Conservation (phyloP, 2,888 invertebrate genomes). For the Pterobdella sp. region DNA sequence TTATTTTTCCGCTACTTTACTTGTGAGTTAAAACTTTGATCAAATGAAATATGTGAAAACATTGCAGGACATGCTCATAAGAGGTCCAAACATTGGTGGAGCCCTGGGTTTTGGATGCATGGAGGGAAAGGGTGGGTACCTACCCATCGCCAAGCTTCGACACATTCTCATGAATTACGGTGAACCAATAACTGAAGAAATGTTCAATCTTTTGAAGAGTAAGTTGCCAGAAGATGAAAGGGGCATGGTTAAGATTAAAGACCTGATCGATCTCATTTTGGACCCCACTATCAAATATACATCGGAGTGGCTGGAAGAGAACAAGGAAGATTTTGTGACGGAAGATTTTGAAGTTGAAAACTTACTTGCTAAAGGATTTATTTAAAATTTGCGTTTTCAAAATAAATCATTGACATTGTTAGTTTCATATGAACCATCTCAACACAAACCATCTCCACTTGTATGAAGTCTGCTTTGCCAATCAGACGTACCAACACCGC, state of each 20-base stretch:
- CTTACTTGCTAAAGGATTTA: too few relatives aligned
- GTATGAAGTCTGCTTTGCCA: slow-evolving; percentile 21
- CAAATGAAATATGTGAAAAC: too few relatives aligned
- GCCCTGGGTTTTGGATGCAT: slow-evolving; percentile 21
- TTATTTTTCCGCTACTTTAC: too few relatives aligned
- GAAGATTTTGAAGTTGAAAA: too few relatives aligned
- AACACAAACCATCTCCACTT: slow-evolving; percentile 24
- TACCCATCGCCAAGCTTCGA: slow-evolving; percentile 11
- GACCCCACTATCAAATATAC: slow-evolving; percentile 26
- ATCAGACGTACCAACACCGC: slow-evolving; percentile 23
- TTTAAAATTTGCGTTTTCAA: too few relatives aligned
- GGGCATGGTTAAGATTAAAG: slow-evolving; percentile 18
- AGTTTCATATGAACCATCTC: background rate
- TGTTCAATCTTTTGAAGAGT: background rate
- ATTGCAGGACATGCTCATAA: slow-evolving; percentile 11
- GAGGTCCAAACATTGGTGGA: slow-evolving; percentile 23
- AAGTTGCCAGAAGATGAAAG: slow-evolving; percentile 17
- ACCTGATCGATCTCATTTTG: slow-evolving; percentile 22
- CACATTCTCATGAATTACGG: slow-evolving; percentile 18
- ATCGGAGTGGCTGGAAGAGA: slow-evolving; percentile 1
- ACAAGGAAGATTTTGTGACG: slow-evolving; percentile 13
- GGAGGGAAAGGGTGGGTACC: slow-evolving; percentile 17
- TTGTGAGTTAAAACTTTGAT: too few relatives aligned
- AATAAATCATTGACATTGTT: too few relatives aligned
- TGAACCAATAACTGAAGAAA: slow-evolving; percentile 19